A percentile compares a stretch with the other conserved stretches of the same genome.
These are phyloP conservation scores for Suricata suricatta DNA, from an alignment of 2,113 vertebrate species.

Conservation along the genomic window DNA sequence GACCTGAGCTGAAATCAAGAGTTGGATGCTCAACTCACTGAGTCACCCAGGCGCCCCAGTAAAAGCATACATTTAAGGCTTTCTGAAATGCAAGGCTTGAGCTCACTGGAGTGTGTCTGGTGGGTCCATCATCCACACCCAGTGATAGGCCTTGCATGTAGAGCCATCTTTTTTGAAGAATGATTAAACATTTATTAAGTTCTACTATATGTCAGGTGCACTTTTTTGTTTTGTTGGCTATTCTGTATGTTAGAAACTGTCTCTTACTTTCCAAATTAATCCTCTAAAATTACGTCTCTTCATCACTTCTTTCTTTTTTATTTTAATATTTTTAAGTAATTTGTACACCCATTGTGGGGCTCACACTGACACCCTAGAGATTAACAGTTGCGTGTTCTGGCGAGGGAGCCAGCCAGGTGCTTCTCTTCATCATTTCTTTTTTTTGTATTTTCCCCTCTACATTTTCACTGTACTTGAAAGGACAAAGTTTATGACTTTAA, in stretches of 20 bases:
- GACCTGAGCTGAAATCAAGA: neutral
- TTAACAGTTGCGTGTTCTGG: neutral
- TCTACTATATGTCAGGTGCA: neutral
- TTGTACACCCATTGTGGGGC: neutral
- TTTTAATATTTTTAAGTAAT: neutral
- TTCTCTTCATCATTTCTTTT: neutral
- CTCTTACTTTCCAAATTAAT: neutral
- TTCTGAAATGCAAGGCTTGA: neutral
- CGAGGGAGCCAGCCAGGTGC: neutral
- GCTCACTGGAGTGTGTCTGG: neutral
- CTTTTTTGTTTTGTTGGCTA: neutral
- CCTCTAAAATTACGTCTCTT: neutral
- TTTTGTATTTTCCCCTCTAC: neutral
- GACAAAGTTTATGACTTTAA: neutral
- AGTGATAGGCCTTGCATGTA: neutral
- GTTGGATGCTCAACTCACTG: neutral
- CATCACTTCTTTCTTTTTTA: neutral
- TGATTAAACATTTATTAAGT: neutral
- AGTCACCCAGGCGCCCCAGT: neutral
- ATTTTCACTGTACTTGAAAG: constrained; percentile 4
- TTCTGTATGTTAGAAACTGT: neutral
- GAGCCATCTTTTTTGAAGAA: neutral
- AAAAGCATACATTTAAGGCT: neutral
- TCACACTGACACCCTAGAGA: neutral
- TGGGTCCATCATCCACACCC: neutral